These are phyloP conservation scores for Dascillus cervinus DNA, from an alignment of 2,888 invertebrate genomes.

Conservation along the genomic window DNA sequence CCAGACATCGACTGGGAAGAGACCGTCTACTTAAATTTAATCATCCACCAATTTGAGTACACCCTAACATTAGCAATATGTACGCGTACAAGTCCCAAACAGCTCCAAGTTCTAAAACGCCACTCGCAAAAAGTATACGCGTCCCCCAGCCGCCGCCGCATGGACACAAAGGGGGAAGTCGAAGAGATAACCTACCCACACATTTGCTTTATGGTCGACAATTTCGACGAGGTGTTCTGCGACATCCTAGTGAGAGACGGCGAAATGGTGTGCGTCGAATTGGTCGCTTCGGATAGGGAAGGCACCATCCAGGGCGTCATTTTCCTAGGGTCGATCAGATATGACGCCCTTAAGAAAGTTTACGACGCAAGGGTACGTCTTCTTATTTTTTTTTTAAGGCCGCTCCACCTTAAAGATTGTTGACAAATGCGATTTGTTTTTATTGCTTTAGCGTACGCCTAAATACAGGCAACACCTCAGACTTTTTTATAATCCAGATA, in stretches of 20 bases:
- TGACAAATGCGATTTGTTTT: too few species aligned
- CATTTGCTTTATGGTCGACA: slow-evolving; percentile 98
- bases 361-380: slow-evolving; percentile 85
- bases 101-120: slow-evolving; percentile 89
- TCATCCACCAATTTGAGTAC: slow-evolving; percentile 98
- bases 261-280: slow-evolving; percentile 97
- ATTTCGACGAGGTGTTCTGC: slow-evolving; percentile 97
- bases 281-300: slow-evolving; percentile 86
- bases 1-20: slow-evolving; percentile 98
- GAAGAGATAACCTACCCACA: slow-evolving; percentile 99
- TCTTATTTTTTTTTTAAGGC: background rate
- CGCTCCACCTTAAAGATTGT: too few species aligned
- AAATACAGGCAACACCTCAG: too few species aligned
- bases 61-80: slow-evolving; percentile 96
- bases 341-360: slow-evolving; percentile 94
- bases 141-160: slow-evolving; percentile 90
- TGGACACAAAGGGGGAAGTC: slow-evolving; percentile 96
- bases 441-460: too few species aligned
- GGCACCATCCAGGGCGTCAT: slow-evolving; percentile 85
- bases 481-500: too few species aligned
- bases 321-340: slow-evolving; percentile 95
- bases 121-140: slow-evolving; percentile 94
- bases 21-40: slow-evolving; percentile 94
- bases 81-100: slow-evolving; percentile 94
- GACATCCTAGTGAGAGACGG: slow-evolving; percentile 96